These are phyloP conservation scores for Amblyopsis hoosieri DNA, from an alignment of 2,797 vertebrate species.

Conservation along the genomic window DNA sequence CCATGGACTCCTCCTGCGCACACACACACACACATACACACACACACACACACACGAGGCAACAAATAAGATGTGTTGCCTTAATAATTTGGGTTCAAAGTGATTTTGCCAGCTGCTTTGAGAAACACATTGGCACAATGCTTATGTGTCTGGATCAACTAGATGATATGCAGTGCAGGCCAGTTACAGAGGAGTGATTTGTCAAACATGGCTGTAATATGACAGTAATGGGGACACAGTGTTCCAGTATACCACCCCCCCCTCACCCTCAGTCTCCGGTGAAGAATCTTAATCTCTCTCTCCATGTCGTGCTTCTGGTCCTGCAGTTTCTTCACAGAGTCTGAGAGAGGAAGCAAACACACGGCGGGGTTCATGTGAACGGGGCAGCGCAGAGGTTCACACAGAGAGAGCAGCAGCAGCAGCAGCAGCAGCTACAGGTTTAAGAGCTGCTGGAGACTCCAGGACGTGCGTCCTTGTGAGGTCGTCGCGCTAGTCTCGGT, in stretches of 20 bases:
- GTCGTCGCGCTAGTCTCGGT: neutral
- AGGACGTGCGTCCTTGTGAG: too few relatives aligned
- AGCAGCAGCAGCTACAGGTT: neutral
- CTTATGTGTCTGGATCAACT: too few relatives aligned
- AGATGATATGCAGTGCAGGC: too few relatives aligned
- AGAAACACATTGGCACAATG: too few relatives aligned
- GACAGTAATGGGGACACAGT: neutral
- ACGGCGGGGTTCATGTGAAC: constrained; percentile 7
- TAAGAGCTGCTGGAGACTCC: too few relatives aligned
- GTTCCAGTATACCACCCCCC: constrained; percentile 51
- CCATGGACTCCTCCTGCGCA: constrained; percentile 91
- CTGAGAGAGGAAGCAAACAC: constrained; percentile 60
- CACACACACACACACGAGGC: neutral
- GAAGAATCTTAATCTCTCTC: constrained; percentile 94
- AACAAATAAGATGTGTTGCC: neutral
- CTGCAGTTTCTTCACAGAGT: constrained; percentile 94
- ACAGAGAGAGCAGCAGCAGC: neutral
- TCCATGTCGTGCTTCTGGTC: constrained; percentile 97
- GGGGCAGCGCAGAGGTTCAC: neutral
- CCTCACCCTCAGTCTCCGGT: constrained; percentile 88
- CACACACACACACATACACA: neutral
- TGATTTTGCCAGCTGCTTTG: too few relatives aligned
- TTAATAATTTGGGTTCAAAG: constrained; percentile 2
- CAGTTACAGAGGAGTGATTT: too few relatives aligned
- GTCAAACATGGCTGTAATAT: too few relatives aligned